phyloP scores from a whole-genome alignment of 2,888 invertebrate genomes.

The Gryllus longicercus region DNA sequence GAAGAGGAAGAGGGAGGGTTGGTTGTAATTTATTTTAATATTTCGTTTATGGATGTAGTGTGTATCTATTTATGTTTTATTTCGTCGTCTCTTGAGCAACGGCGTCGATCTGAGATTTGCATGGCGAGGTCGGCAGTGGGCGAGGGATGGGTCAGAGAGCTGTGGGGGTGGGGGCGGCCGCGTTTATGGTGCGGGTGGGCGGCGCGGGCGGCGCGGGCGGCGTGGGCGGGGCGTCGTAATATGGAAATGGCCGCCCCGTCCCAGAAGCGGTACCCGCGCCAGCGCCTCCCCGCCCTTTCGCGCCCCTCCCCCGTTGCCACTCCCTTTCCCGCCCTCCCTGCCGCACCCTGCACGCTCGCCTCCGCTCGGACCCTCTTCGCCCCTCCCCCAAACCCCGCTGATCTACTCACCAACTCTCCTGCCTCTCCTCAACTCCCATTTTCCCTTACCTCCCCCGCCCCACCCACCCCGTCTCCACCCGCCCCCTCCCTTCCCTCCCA shows the following conservation, averaged over 20 bases:
- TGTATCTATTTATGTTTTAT: slow-evolving; percentile 11
- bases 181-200: neutral
- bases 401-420: too few species aligned
- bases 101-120: neutral
- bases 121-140: neutral
- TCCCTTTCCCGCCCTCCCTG: neutral
- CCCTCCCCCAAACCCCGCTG: too few species aligned
- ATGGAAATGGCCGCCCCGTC: neutral
- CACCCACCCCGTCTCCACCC: too few species aligned
- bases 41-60: slow-evolving; percentile 1
- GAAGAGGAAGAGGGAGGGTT: neutral
- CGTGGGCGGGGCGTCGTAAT: neutral
- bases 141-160: neutral
- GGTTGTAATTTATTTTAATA: slow-evolving; percentile 17
- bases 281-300: neutral
- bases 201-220: neutral
- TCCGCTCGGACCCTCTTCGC: too few species aligned
- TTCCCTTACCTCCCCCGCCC: too few species aligned
- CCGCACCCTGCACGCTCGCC: neutral
- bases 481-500: too few species aligned
- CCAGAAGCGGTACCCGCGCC: neutral
- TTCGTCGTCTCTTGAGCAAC: neutral
- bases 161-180: neutral
- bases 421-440: too few species aligned
- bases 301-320: neutral